Conservation (phyloP, 1,140 invertebrate species). For the Euglossa dilemma region DNA sequence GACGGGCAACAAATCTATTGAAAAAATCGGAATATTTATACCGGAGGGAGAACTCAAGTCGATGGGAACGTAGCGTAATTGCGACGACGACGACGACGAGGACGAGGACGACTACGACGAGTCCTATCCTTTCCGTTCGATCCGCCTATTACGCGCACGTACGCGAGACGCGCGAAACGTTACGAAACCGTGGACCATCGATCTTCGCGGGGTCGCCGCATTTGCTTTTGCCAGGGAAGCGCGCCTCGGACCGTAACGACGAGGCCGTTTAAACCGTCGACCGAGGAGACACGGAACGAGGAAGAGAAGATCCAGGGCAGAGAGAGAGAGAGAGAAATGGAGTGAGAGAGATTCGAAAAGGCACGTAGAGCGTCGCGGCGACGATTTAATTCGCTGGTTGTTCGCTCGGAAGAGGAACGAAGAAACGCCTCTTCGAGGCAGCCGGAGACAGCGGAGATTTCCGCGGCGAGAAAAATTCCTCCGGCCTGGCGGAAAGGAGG, state of each 20-base stretch:
- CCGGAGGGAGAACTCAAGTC: not conserved
- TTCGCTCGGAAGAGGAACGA: not conserved
- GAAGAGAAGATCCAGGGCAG: not conserved
- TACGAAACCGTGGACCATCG: no score
- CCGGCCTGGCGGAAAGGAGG: not conserved
- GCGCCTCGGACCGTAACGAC: no score
- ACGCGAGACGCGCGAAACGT: no score
- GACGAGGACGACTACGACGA: not conserved
- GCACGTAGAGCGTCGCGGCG: not conserved
- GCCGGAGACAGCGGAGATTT: not conserved
- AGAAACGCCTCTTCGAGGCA: not conserved
- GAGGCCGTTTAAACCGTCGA: no score
- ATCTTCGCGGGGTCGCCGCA: no score
- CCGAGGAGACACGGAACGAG: not conserved
- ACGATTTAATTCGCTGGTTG: slow-evolving; percentile 23
- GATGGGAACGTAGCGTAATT: not conserved
- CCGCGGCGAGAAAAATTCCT: slow-evolving; percentile 4
- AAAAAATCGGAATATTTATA: slow-evolving; percentile 19
- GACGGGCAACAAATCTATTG: slow-evolving; percentile 17
- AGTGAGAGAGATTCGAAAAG: not conserved
- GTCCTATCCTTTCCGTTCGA: not conserved
- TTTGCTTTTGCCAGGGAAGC: no score
- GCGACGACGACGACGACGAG: not conserved
- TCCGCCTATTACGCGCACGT: no score
- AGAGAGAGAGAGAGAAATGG: no score